These are phyloP conservation scores for Andrena flavipes DNA, from an alignment of 2,888 invertebrate genomes.

Conservation along the genomic window DNA sequence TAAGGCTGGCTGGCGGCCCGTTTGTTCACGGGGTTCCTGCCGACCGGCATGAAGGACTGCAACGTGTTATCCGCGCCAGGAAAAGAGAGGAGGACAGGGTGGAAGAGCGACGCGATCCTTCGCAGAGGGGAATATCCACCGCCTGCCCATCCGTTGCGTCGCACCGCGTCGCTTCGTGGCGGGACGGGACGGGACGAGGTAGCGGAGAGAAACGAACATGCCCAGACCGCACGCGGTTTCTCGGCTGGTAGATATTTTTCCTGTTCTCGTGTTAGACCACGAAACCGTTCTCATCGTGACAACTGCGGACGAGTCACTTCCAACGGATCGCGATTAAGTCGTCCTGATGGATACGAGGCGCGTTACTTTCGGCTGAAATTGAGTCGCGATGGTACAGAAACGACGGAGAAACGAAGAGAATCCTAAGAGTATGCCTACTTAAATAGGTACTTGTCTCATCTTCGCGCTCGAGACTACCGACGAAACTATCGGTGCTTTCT, in stretches of 20 bases:
- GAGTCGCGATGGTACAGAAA: too few species aligned
- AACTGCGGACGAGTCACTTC: not conserved
- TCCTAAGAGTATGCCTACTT: too few species aligned
- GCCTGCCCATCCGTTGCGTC: not conserved
- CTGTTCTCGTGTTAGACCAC: not conserved
- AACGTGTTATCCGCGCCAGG: conserved; percentile 74
- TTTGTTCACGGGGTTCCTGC: conserved; percentile 81
- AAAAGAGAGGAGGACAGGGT: conserved; percentile 64
- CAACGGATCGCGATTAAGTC: not conserved
- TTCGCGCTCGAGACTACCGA: not conserved
- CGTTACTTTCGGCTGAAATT: too few species aligned
- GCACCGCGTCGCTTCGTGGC: too few species aligned
- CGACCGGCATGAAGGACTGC: conserved; percentile 77
- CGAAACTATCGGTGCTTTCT: not conserved
- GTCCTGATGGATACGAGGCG: too few species aligned
- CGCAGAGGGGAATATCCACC: conserved; percentile 14
- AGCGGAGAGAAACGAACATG: not conserved
- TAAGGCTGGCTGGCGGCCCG: conserved; percentile 81
- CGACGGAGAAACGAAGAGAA: too few species aligned
- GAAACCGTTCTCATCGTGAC: not conserved
- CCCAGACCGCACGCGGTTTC: not conserved
- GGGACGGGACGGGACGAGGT: too few species aligned
- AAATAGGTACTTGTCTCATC: too few species aligned
- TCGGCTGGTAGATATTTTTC: conserved; percentile 1
- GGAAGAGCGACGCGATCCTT: conserved; percentile 30